phyloP scores from a whole-genome alignment of 2,113 vertebrate genomes.

The Hiodon alosoides region DNA sequence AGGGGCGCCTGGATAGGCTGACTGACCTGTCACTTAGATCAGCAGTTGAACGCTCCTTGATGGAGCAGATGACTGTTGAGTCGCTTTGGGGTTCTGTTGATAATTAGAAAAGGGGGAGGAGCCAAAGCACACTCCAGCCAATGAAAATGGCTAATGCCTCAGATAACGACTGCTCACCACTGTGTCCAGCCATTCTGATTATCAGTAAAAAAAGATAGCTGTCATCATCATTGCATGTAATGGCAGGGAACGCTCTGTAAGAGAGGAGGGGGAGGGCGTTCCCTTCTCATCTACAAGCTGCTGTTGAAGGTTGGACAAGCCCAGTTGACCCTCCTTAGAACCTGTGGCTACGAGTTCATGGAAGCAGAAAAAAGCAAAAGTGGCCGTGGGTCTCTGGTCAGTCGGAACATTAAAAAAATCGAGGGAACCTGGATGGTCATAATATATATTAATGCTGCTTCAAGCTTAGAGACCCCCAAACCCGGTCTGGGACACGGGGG shows the following conservation, averaged over 20 bases:
- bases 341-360: too few species aligned
- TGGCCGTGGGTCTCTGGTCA: too few species aligned
- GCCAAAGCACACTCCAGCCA: neutral
- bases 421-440: too few species aligned
- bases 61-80: neutral
- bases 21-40: neutral
- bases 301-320: conserved; percentile 10
- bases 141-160: neutral
- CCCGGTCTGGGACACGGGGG: too few species aligned
- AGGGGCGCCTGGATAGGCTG: neutral
- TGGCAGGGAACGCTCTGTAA: neutral
- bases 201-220: neutral
- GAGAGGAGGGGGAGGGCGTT: neutral
- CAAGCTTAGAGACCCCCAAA: too few species aligned
- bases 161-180: neutral
- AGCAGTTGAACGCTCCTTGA: neutral
- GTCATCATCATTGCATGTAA: neutral
- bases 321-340: neutral
- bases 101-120: neutral
- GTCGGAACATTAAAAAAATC: too few species aligned
- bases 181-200: neutral
- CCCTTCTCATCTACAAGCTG: conserved; percentile 19
- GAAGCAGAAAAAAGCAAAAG: too few species aligned
- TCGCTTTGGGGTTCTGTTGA: conserved; percentile 6
- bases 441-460: too few species aligned